Base-by-base conservation (phyloP, 2,888 invertebrate species). In the Latrodectus hesperus region DNA sequence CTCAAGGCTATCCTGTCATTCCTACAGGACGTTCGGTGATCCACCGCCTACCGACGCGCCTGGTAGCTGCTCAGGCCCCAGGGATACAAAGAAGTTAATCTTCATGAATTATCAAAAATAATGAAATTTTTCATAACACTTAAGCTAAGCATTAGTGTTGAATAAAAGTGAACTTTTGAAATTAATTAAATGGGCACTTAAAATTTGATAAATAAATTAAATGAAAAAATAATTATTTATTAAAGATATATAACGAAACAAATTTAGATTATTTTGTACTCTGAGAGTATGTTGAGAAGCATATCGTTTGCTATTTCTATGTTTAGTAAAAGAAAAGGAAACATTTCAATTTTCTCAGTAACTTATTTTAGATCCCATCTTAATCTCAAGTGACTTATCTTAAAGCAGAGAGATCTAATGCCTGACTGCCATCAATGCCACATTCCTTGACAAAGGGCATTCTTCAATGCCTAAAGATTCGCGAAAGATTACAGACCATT, bases 341-440 rank as follows among this genome's bases (percentile, higher is more conserved):
- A 64, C 60, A 51, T 65, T 83, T 83, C 76, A 83, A 83, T 83
- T 77, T 77, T 71, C 76, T 65, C 22, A 38, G 38, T 38, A 38
- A 38, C 38, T 68, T 71, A 51, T 65, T 83, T 64, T 73, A 16
- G 71, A 68, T 71, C 71, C 76, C 70, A 77, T 71, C 73, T 73
- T 64, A 77, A 83, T 60, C 65, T 65, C 71, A 83, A 83, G 64
- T 83, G 76, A 60, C 76, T 83, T 83, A 83, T 83, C 83, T 71
- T 82, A 82, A 82, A 75, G 70, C 75, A 82, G 68, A 51, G 60
- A 83, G 52, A 72, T 68, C 81, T 81, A 81, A 81, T 74, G 74
- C 38, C 38, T 81, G 74, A 74, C 74, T 73, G 81, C 81, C 74
- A 81, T 81, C 81, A 81, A 81, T 81, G 81, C 81, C 81, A 72